Percentiles rank a stretch among this genome's conserved stretches.
phyloP scores from a whole-genome alignment of 2,888 invertebrate genomes.

The Drosophila borealis region DNA sequence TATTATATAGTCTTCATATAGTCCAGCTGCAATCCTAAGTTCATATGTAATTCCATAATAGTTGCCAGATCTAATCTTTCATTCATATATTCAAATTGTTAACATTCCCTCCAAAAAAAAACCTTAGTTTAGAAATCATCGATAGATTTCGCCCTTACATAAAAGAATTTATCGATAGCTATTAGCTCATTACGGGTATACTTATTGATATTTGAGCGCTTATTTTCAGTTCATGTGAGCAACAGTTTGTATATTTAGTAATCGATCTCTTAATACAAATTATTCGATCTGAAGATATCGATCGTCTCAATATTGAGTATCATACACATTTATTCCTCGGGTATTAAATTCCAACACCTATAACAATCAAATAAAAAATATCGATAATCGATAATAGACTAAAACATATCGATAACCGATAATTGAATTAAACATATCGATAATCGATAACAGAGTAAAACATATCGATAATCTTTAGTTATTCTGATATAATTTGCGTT shows the following conservation, averaged over 20 bases:
- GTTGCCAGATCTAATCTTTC: background rate
- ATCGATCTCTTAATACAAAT: no score
- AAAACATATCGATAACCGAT: no score
- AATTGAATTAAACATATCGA: no score
- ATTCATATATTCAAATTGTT: background rate
- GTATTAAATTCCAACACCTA: no score
- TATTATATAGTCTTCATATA: background rate
- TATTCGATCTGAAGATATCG: no score
- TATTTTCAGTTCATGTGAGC: conserved; percentile 58
- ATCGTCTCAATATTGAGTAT: no score
- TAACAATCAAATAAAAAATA: no score
- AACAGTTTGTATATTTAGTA: conserved; percentile 44
- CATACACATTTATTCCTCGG: no score
- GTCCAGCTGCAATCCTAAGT: background rate
- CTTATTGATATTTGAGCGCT: conserved; percentile 8
- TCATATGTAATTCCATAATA: background rate
- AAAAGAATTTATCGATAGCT: background rate
- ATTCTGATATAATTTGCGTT: no score
- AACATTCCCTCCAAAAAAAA: background rate
- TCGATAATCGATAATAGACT: no score
- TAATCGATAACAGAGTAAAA: no score
- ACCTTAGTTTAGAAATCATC: background rate
- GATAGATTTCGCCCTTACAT: background rate
- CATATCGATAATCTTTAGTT: no score
- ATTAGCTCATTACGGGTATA: background rate